Base-by-base conservation (phyloP, 2,888 invertebrate species). In the Calliopum simillimum region DNA sequence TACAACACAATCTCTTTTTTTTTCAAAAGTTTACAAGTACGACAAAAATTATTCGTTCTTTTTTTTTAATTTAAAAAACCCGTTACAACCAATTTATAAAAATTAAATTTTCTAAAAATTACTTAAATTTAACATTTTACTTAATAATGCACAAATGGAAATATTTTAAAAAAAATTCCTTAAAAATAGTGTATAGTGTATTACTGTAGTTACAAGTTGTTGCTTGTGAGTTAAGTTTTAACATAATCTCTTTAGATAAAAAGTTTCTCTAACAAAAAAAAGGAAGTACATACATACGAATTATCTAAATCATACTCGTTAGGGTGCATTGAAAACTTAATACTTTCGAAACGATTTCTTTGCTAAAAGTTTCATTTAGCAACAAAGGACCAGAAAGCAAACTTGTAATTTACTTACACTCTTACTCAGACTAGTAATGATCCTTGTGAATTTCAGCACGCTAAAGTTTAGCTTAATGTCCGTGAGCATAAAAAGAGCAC, bases 221-320 rank as follows among this genome's bases (percentile, higher is more conserved):
- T n/a, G n/a, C 21, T 23, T 47, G 6, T 53, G 41, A 53, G 23
- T 65, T 53, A 21, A 43, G n/a, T 33, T 44, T 69, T 14, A 51
- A 58, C 23, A 47, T 49, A 43, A 64, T 56, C 51, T 47, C 49
- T 47, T 53, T 62, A 69, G 33, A 19, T 64, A 69, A 47, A 44
- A 13, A 16, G 33, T 33, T 33, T 1, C 65, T 16, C 65, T 55
- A 65, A 19, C 53, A 53, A 53, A 16, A n/a, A 49, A 14, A 33
- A 33, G 25, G 16, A 69, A 44, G 44, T 70, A 66, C 46, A 68
- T 70, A 66, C 46, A 68, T 25, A 21, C 8, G 47, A 49, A 21
- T 46, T 33, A 41, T n/a, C 47, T 47, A 25, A 63, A 51, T 63
- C 49, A 33, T 33, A 33, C 33, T 33, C 33, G 8, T 33, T 6